Evolutionary conservation across 2,888 invertebrate genomes (phyloP), one percentile per base, ranked within the genome.

Genomic region (Podotricha telesiphe): DNA sequence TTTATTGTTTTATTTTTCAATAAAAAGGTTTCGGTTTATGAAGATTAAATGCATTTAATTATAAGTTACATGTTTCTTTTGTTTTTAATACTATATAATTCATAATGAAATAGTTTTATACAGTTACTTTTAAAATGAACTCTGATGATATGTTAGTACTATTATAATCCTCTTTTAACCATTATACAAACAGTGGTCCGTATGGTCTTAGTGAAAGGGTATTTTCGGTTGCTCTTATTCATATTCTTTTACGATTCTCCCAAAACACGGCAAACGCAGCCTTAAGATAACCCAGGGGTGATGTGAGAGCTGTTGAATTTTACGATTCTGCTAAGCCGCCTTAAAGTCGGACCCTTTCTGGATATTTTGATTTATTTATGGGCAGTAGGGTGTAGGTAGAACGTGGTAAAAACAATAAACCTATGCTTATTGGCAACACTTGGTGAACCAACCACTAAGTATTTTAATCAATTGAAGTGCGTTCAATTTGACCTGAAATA

Each of bases 291-390:
- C 91, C 88, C 90, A 82, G 78, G 81, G 84, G 88, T 86, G 87
- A 83, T 84, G 86, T 84, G 84, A 86, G 84, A 87, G 91, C 85
- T 91, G 91, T 91, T 91, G 91, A 91, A 91, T 93, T 93, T 93
- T 93, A 92, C 90, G 93, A 92, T 91, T 92, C 89, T 84, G 86
- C 89, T 92, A 93, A 93, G 92, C 92, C 91, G 89, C 89, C 91
- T 90, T 88, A 88, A 91, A 93, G 88, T 90, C 90, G 88, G 84
- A 90, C 91, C 91, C 89, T 91, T 90, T 88, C 91, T 91, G 91
- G 91, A 93, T 92, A 92, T 92, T 93, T 92, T 93, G 92, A 93
- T 93, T 93, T 93, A 93, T 93, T 93, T 93, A 93, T 90, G 87
- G 90, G 88, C 86, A 87, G 86, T 83, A 89, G 88, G 83, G 88